phyloP scores from a whole-genome alignment of 2,888 invertebrate species.

The Heliconius erato region DNA sequence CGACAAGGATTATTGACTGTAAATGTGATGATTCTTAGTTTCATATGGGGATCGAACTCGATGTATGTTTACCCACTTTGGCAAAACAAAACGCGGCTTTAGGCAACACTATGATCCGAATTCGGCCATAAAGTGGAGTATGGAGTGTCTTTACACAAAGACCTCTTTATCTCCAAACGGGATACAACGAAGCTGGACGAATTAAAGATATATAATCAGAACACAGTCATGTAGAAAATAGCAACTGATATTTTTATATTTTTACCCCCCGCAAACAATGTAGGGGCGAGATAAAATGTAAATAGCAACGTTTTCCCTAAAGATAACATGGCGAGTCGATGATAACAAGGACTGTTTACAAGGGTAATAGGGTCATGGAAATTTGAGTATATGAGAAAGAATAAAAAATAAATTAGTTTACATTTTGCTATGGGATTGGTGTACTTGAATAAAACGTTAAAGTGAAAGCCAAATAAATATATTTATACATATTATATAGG shows the following conservation, averaged over 20 bases:
- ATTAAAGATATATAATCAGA: neutral
- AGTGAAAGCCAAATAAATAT: neutral
- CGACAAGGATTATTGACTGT: too few species aligned
- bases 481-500: neutral
- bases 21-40: too few species aligned
- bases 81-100: too few species aligned
- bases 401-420: constrained; percentile 6
- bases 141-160: neutral
- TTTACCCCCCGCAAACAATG: constrained; percentile 1
- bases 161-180: neutral
- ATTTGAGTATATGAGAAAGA: constrained; percentile 11
- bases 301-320: constrained; percentile 27
- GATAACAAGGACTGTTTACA: constrained; percentile 20
- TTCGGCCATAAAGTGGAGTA: neutral
- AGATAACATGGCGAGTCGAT: constrained; percentile 28
- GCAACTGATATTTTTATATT: neutral
- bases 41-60: too few species aligned
- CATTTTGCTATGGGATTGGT: neutral
- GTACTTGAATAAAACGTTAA: neutral
- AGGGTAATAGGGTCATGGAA: constrained; percentile 26
- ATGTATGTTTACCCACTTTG: too few species aligned
- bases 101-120: neutral
- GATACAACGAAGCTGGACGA: neutral
- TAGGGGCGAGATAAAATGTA: constrained; percentile 24
- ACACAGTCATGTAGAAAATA: neutral